A percentile compares a stretch with the other conserved stretches of the same genome.
These are phyloP conservation scores for Colletes latitarsis DNA, from an alignment of 1,140 invertebrate genomes.

Conservation along the genomic window DNA sequence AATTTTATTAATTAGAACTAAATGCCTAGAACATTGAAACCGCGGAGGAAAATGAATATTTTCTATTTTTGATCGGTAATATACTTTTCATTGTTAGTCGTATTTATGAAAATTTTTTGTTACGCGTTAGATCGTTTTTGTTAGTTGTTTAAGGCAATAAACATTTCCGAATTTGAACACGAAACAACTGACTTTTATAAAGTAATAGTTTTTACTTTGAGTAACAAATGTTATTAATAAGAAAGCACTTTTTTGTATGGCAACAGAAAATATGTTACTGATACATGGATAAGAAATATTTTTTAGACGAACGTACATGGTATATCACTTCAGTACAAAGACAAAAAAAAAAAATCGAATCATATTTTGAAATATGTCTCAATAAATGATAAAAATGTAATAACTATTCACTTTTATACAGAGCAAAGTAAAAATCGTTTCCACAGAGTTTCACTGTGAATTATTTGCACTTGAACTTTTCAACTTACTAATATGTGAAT, in stretches of 20 bases:
- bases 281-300: slow-evolving; percentile 14
- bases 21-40: not conserved
- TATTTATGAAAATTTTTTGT: not conserved
- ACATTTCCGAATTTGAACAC: not conserved
- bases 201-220: slow-evolving; percentile 3
- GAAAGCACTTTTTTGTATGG: slow-evolving; percentile 2
- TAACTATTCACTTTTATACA: not conserved
- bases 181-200: not conserved
- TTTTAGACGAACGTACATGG: not conserved
- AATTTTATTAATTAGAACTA: slow-evolving; percentile 7
- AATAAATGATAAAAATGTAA: not conserved
- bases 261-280: not conserved
- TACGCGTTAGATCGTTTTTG: not conserved
- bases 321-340: not conserved
- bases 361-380: not conserved
- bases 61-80: slow-evolving; percentile 13
- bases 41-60: not conserved
- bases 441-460: not conserved
- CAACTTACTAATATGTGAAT: not conserved
- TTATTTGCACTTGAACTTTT: not conserved
- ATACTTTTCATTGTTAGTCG: not conserved
- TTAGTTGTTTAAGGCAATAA: not conserved
- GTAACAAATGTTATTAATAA: not conserved
- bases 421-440: not conserved
- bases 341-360: not conserved